Percentiles rank a stretch among this genome's conserved stretches.
Conservation (phyloP, 2,888 invertebrate genomes). For the Pemphredon lugubris region DNA sequence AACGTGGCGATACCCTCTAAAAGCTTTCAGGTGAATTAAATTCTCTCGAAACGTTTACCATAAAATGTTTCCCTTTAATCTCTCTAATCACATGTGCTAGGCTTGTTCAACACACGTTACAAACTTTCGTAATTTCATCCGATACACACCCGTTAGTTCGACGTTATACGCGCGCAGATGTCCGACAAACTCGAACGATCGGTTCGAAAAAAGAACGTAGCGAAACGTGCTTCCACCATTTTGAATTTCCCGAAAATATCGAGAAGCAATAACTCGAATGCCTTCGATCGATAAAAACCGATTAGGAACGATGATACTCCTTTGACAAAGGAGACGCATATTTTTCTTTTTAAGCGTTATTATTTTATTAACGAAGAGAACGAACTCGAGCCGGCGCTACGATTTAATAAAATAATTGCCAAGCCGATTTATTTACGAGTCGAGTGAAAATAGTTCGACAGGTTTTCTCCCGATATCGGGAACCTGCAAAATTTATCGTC, state of each 20-base stretch:
- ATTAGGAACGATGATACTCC: no score
- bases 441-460: background rate
- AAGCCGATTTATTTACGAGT: no score
- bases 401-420: no score
- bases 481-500: no score
- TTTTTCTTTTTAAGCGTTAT: no score
- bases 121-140: conserved; percentile 56
- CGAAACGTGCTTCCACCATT: no score
- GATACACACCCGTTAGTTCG: conserved; percentile 6
- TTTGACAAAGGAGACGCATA: no score
- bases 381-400: no score
- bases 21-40: conserved; percentile 66
- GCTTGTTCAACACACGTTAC: conserved; percentile 37
- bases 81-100: conserved; percentile 58
- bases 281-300: no score
- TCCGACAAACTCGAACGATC: conserved; percentile 4
- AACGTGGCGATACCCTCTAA: conserved; percentile 50
- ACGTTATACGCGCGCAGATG: conserved; percentile 14
- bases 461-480: background rate
- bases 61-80: conserved; percentile 67
- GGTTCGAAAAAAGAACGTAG: background rate
- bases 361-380: no score
- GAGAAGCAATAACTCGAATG: no score
- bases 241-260: no score
- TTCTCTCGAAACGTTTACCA: conserved; percentile 57